Evolutionary conservation across 2,113 vertebrate species (phyloP).

Genomic region (Mustela lutreola): DNA sequence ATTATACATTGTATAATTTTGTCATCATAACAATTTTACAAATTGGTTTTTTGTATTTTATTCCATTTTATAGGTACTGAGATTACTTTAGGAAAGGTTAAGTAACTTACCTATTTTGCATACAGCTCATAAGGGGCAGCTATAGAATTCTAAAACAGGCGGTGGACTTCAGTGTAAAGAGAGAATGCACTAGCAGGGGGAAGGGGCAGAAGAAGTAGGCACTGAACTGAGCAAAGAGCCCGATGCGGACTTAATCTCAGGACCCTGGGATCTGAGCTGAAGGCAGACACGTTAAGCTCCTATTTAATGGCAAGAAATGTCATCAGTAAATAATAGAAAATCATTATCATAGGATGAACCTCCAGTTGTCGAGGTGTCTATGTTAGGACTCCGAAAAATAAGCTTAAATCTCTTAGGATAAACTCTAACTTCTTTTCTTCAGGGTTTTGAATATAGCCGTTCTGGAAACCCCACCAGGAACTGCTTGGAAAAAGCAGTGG

Average conservation of each 20-base stretch:
- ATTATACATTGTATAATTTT: not conserved
- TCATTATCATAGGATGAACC: not conserved
- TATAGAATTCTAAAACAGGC: not conserved
- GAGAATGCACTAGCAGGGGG: not conserved
- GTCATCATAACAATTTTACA: not conserved
- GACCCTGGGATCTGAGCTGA: too few species aligned
- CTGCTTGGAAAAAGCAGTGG: conserved; percentile 93
- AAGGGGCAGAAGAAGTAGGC: not conserved
- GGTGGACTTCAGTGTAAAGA: not conserved
- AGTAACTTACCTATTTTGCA: not conserved
- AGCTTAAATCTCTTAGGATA: not conserved
- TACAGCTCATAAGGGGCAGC: not conserved
- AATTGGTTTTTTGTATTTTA: not conserved
- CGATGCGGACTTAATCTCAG: too few species aligned
- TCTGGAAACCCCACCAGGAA: conserved; percentile 96
- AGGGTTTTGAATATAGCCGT: conserved; percentile 96
- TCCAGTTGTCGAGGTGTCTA: not conserved
- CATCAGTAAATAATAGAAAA: not conserved
- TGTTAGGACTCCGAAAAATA: not conserved
- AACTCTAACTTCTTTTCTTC: conserved; percentile 9
- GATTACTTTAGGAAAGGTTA: not conserved
- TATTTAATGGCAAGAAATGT: not conserved
- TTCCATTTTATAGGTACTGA: not conserved
- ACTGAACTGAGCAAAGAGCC: too few species aligned
- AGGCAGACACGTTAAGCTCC: not conserved